These are phyloP conservation scores for Zaprionus camerounensis DNA, from an alignment of 1,140 invertebrate species.

Conservation along the genomic window DNA sequence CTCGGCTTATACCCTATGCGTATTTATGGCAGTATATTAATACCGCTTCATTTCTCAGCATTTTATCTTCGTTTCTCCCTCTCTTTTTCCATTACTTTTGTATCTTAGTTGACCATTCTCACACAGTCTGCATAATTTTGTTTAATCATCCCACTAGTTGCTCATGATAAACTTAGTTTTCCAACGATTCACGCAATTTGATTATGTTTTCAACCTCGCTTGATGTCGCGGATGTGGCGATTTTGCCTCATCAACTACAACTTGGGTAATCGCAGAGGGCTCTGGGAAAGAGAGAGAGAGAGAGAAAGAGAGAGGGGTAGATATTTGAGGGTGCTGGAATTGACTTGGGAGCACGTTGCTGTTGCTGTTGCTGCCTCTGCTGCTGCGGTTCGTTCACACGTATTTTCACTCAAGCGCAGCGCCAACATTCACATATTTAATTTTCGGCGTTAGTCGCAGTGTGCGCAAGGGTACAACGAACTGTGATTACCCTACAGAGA, in stretches of 20 bases:
- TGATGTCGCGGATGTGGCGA: background rate
- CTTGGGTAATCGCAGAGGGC: background rate
- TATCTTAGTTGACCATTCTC: background rate
- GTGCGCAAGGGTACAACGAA: slow-evolving; percentile 8
- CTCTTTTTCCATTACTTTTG: background rate
- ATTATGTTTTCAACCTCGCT: background rate
- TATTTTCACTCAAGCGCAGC: slow-evolving; percentile 67
- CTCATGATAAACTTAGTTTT: background rate
- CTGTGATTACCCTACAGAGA: slow-evolving; percentile 28
- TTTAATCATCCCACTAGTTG: background rate
- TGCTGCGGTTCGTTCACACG: slow-evolving; percentile 65
- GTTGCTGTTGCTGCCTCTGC: slow-evolving; percentile 14
- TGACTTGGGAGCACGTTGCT: slow-evolving; percentile 7
- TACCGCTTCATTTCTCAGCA: no score
- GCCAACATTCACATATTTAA: slow-evolving; percentile 63
- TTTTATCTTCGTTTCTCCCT: background rate
- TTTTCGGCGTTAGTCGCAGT: slow-evolving; percentile 45
- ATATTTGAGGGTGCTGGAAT: background rate
- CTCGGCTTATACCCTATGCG: no score
- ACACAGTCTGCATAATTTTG: background rate
- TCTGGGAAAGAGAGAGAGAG: background rate
- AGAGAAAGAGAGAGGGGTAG: background rate
- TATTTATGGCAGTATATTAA: no score
- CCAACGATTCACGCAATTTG: background rate
- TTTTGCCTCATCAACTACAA: background rate